Percentiles rank a stretch among this genome's conserved stretches.
phyloP scores from a whole-genome alignment of 1,140 invertebrate genomes.

The Heliothis subflexa region DNA sequence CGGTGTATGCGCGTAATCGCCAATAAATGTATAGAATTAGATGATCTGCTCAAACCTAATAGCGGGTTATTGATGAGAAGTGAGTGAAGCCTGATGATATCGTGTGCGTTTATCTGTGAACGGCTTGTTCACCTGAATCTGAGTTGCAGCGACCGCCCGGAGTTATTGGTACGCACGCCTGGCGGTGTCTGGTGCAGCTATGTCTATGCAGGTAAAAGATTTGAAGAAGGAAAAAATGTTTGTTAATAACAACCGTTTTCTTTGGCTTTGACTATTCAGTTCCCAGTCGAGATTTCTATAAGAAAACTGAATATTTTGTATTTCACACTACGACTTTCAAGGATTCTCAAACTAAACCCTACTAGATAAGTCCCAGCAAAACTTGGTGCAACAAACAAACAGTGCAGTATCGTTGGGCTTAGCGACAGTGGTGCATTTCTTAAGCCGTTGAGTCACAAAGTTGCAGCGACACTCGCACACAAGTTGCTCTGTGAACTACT shows the following conservation, averaged over 20 bases:
- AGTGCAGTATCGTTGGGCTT: background rate
- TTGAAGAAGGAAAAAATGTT: background rate
- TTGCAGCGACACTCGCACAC: background rate
- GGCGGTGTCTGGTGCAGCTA: background rate
- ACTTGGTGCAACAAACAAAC: background rate
- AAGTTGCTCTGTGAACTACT: background rate
- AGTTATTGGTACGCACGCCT: background rate
- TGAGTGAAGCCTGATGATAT: background rate
- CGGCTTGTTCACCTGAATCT: background rate
- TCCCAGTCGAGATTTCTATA: no score
- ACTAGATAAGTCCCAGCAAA: conserved; percentile 5
- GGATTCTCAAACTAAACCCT: background rate
- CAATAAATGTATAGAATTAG: background rate
- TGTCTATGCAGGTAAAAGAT: no score
- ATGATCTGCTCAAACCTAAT: conserved; percentile 5
- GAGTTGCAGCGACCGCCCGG: background rate
- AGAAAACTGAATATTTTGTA: background rate
- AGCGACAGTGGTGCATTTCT: conserved; percentile 3
- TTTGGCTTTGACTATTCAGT: no score
- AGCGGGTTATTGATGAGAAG: background rate
- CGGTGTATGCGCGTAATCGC: background rate
- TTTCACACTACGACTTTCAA: background rate
- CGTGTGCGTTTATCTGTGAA: background rate
- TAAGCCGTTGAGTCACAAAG: conserved; percentile 1
- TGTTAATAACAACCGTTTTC: no score